Percentiles rank a stretch among this genome's conserved stretches.
Conservation (phyloP, 2,888 invertebrate genomes). For the Caenorhabditis doughertyi region DNA sequence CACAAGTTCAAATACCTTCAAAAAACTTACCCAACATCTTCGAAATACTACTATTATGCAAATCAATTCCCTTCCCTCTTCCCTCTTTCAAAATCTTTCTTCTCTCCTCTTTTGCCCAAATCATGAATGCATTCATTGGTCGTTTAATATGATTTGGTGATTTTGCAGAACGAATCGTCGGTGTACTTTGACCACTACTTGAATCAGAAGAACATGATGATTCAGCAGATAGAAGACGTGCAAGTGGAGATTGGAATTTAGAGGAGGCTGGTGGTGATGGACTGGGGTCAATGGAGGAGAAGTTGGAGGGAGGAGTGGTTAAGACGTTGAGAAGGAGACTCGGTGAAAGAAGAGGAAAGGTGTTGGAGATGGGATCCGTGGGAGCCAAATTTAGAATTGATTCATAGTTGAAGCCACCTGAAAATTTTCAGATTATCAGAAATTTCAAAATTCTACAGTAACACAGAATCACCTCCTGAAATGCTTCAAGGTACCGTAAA, state of each 20-base stretch:
- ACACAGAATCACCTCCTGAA: too few species aligned
- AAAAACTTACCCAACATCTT: not conserved
- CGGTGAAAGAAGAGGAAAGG: too few species aligned
- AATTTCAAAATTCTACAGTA: too few species aligned
- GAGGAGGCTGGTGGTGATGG: too few species aligned
- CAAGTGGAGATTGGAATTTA: not conserved
- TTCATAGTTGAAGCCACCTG: not conserved
- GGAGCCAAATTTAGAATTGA: not conserved
- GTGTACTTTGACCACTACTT: not conserved
- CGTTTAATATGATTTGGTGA: not conserved
- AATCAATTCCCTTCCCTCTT: not conserved
- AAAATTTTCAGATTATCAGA: not conserved
- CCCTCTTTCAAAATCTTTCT: not conserved
- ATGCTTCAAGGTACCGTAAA: too few species aligned
- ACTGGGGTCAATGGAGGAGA: not conserved
- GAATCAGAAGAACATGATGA: not conserved
- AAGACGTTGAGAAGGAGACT: too few species aligned
- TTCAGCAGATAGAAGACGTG: not conserved
- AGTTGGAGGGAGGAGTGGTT: too few species aligned
- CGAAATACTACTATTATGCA: not conserved
- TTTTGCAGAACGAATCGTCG: not conserved
- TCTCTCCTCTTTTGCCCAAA: not conserved
- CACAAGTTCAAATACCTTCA: too few species aligned
- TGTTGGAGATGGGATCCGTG: too few species aligned
- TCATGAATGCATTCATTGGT: constrained; percentile 5